phyloP scores from a whole-genome alignment of 2,113 vertebrate species.

The Leptobrachium ailaonicum region DNA sequence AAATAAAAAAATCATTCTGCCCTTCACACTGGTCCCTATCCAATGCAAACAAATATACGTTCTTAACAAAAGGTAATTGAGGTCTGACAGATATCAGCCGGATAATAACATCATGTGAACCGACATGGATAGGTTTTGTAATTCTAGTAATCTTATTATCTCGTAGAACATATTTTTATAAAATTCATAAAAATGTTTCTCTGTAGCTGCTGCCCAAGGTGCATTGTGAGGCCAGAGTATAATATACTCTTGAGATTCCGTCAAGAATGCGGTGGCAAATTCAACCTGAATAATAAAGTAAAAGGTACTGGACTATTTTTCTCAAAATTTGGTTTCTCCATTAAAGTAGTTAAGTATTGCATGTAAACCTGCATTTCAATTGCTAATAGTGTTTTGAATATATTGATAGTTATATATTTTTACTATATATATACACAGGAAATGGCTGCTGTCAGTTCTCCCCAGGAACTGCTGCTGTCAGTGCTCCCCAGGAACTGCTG shows the following conservation, averaged over 20 bases:
- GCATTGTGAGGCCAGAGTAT: neutral
- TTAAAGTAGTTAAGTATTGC: neutral
- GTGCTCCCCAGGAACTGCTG: no score
- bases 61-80: constrained; percentile 39
- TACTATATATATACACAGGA: no score
- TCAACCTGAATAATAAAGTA: neutral
- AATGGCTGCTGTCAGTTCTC: no score
- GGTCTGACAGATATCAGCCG: constrained; percentile 20
- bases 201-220: neutral
- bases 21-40: constrained; percentile 34
- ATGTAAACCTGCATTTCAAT: no score
- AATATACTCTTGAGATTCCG: neutral
- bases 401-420: no score
- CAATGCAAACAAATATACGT: constrained; percentile 21
- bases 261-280: neutral
- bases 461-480: no score
- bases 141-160: constrained; percentile 19
- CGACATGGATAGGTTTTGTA: constrained; percentile 19
- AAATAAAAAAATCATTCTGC: constrained; percentile 26
- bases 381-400: no score
- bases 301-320: neutral
- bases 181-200: constrained; percentile 2
- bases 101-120: constrained; percentile 30
- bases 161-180: constrained; percentile 11
- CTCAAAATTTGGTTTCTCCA: neutral